Base-by-base conservation (phyloP, 2,113 vertebrate species). In the Engystomops pustulosus region DNA sequence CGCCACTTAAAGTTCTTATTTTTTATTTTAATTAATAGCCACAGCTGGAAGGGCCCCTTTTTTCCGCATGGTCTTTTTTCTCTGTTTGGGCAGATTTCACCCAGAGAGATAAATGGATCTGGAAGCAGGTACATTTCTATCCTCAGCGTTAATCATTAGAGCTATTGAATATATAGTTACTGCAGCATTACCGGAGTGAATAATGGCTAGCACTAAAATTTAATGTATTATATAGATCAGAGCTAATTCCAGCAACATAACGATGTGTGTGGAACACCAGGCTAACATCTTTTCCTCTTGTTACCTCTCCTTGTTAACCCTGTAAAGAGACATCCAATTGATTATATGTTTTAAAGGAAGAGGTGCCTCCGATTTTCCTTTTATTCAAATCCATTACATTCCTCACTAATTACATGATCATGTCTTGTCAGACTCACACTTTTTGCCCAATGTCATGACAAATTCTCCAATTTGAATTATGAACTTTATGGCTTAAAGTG, bases 161-260 rank as follows among this genome's bases (percentile, higher is more conserved):
- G 83, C 83, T 85, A 85, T 85, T 85, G 83, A 79, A 85, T 85
- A 85, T 85, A 80, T 41, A 90, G 90, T 87, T 90, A 88, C 89
- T 87, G 89, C 89, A 86, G 88, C 86, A 81, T 88, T 89, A 85
- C 85, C 27, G 85, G 86, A 81, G 71, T 80, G 79, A 86, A 85
- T 86, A 79, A 88, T 86, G 58, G 84, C 85, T 76, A 80, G 60
- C 88, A 88, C 85, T 84, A 68, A 81, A 88, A 88, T 47, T 68
- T 88, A 86, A 88, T 89, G 87, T 85, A 80, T 85, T 87, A 86
- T 82, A 85, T 89, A 89, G 87, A 86, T 89, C 84, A 86, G 49
- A 79, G 87, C 88, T 69, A 14, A 79, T 83, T 87, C 65, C 87
- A 88, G 87, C 88, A 45, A 69, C 30, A 47, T 90, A 85, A 89